Base-by-base conservation (phyloP, 2,797 vertebrate species). In the Falco biarmicus region DNA sequence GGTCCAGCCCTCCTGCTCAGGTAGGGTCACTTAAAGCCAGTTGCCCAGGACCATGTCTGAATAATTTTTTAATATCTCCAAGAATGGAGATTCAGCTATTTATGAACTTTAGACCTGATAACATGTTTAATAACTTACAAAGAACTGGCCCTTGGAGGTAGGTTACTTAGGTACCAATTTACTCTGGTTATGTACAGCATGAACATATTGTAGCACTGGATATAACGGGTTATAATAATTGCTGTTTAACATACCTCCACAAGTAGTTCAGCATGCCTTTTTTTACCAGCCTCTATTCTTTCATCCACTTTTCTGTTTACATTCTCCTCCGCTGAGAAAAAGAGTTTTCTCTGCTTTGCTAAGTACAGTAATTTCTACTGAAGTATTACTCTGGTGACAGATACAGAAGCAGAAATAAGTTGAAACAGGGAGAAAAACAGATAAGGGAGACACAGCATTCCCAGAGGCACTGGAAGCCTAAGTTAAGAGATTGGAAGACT, bases 321-420 rank as follows among this genome's bases (percentile, higher is more conserved):
- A 3, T 5, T 5, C 18, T 66, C 74, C 19, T 89, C 71, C 11
- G 20, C 15, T 22, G 6, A 6, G 25, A 65, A n/a, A 93, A 93
- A 95, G 32, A 22, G 47, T 21, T 76, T 34, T 4, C 93, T 94
- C n/a, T 88, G 91, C 37, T 84, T 96, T 59, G 16, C 57, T 10
- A 91, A 9, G 78, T 88, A 93, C 56, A 64, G n/a, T 41, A 95
- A 73, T 88, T 96, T 97, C 87, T 96, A 96, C 47, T 95, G 97
- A 63, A 74, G 69, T 29, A 74, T 8, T 57, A 82, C 5, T 68
- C 98, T 98, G 60, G 71, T 63, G 83, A 73, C 56, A 43, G 89
- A 56, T 37, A 91, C 31, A 86, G 21, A 94, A 65, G 31, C 32
- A 86, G 63, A 90, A 86, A 60, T 25, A 39, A 85, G 13, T 63